Conservation (phyloP, 2,888 invertebrate species). For the Dexiosoma caninum region DNA sequence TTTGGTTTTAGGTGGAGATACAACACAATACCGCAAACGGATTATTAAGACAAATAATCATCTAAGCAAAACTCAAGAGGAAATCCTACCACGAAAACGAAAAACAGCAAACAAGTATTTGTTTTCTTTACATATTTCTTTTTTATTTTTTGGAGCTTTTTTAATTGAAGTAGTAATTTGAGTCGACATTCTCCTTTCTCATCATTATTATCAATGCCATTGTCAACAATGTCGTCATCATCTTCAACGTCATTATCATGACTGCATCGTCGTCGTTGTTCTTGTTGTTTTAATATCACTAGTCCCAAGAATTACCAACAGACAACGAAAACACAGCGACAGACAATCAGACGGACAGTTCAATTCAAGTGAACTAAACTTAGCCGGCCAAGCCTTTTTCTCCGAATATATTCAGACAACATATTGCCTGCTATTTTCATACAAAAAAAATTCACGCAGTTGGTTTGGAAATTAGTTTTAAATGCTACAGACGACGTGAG, state of each 20-base stretch:
- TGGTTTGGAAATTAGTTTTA: not conserved
- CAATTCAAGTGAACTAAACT: conserved; percentile 59
- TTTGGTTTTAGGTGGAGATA: not conserved
- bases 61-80: conserved; percentile 24
- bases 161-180: conserved; percentile 61
- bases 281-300: conserved; percentile 22
- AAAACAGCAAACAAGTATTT: not conserved
- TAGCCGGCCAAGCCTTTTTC: conserved; percentile 54
- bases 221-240: conserved; percentile 47
- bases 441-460: not conserved
- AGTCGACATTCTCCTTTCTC: conserved; percentile 57
- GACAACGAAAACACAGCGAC: too few relatives aligned
- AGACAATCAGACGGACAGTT: conserved; percentile 37
- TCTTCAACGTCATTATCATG: conserved; percentile 45
- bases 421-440: conserved; percentile 12
- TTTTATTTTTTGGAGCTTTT: conserved; percentile 33
- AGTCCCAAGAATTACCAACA: conserved; percentile 36
- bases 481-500: not conserved
- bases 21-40: not conserved
- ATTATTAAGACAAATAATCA: conserved; percentile 22
- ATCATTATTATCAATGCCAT: conserved; percentile 44
- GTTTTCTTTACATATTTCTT: not conserved
- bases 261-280: too few relatives aligned
- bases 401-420: conserved; percentile 43
- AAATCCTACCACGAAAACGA: conserved; percentile 19